Base-by-base conservation (phyloP, 1,140 invertebrate genomes). In the Drosophila kurseongensis region DNA sequence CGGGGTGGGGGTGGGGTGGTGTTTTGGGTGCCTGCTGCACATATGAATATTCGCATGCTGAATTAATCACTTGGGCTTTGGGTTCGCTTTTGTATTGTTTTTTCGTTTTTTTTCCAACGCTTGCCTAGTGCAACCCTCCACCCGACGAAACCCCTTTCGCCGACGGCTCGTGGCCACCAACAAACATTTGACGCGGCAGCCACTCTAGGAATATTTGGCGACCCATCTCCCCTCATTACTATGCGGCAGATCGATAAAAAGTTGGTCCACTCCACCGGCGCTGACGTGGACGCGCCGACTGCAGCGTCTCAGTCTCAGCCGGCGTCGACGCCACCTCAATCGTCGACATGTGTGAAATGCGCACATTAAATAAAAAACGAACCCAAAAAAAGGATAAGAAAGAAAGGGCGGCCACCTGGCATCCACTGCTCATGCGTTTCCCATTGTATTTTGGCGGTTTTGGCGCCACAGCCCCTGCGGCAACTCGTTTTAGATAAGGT, bases 11-110 rank as follows among this genome's bases (percentile, higher is more conserved):
- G 45, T 44, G 55, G 32, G 60, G 35, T 23, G 23, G 23, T 23
- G 23, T 23, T 23, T 32, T 41, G 35, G 57, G 32, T 12, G 59
- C 36, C 12, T 41, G 35, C 12, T 18, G 50, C 48, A 77, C 80
- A 83, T 88, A 88, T 88, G 84, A 88, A 88, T 88, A 75, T 66
- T 75, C 73, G 73, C 73, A 80, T 89, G 73, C 72, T 80, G 84
- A 89, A 88, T 88, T 88, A 88, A 88, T 88, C 84, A 88, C 84
- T 80, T 80, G 84, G 84, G 84, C 60, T 88, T 80, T 73, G 63
- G 78, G 78, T 52, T 52, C 14, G 14, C 50, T 59, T 74, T 71
- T 62, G 18, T 51, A 44, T 75, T 57, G 66, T 68, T 59, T 41
- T 59, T 63, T 66, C 48, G 55, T 52, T 45, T 29, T 56, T 41